Evolutionary conservation across 2,888 invertebrate genomes (phyloP).

Genomic region (Drosophila stalkeri): DNA sequence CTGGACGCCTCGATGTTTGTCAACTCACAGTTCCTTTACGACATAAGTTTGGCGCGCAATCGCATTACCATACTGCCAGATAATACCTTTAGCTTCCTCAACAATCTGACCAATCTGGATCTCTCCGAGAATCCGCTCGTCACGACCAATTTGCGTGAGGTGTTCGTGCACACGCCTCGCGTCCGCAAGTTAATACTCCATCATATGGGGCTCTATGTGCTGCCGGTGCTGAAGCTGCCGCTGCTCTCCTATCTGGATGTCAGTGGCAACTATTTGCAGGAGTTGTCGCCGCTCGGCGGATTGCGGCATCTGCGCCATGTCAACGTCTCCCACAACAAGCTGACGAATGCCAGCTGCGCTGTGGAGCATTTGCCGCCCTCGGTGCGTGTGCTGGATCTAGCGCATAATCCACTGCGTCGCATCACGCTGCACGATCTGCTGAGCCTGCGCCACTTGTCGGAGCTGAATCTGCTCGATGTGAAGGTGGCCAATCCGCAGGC

Average conservation of each 20-base stretch:
- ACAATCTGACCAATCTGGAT: constrained; percentile 91
- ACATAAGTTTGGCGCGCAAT: constrained; percentile 92
- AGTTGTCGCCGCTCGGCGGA: constrained; percentile 90
- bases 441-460: constrained; percentile 88
- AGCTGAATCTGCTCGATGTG: constrained; percentile 90
- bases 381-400: constrained; percentile 91
- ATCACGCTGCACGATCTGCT: constrained; percentile 87
- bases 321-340: constrained; percentile 91
- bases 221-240: constrained; percentile 91
- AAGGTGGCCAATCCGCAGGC: constrained; percentile 91
- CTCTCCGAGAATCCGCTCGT: constrained; percentile 92
- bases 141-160: constrained; percentile 93
- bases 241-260: constrained; percentile 92
- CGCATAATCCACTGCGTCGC: constrained; percentile 92
- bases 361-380: constrained; percentile 90
- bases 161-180: constrained; percentile 94
- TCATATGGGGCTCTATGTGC: constrained; percentile 90
- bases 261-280: constrained; percentile 91
- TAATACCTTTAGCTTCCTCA: constrained; percentile 94
- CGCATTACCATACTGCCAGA: constrained; percentile 94
- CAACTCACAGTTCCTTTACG: constrained; percentile 91
- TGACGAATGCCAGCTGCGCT: constrained; percentile 90
- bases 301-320: constrained; percentile 90
- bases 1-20: constrained; percentile 95
- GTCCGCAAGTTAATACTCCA: constrained; percentile 91